phyloP scores from a whole-genome alignment of 2,113 vertebrate genomes.

The Heliornis fulica region DNA sequence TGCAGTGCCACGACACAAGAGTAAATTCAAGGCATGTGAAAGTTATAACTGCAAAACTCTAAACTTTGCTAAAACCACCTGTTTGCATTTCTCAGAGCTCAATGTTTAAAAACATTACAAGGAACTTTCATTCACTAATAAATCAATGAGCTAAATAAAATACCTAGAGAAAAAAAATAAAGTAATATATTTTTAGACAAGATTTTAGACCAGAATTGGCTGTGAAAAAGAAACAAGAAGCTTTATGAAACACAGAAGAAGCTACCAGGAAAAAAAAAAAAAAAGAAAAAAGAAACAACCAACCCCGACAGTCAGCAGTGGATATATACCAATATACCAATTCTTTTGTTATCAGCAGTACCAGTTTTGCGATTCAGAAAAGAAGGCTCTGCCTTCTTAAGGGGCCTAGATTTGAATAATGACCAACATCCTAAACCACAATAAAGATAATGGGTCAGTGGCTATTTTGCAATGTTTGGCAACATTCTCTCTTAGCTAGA shows the following conservation, averaged over 20 bases:
- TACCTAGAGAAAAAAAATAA: neutral
- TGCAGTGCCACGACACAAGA: neutral
- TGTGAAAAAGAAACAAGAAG: neutral
- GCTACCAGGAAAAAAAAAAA: no score
- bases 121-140: neutral
- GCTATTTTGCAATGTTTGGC: neutral
- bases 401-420: no score
- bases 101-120: neutral
- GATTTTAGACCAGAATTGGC: neutral
- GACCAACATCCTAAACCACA: neutral
- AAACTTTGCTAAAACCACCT: neutral
- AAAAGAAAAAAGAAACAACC: neutral
- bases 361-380: neutral
- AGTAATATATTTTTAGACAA: neutral
- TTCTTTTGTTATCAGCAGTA: neutral
- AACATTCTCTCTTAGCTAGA: neutral
- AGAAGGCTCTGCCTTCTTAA: neutral
- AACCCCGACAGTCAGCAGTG: neutral
- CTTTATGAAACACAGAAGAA: neutral
- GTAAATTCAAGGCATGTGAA: neutral
- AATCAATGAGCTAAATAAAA: neutral
- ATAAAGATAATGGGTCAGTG: neutral
- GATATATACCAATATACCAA: neutral
- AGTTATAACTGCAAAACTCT: neutral
- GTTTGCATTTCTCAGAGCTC: neutral